Percentiles rank a stretch among this genome's conserved stretches.
These are phyloP conservation scores for Gandaritis pyraliata DNA, from an alignment of 2,888 invertebrate genomes.

Conservation along the genomic window DNA sequence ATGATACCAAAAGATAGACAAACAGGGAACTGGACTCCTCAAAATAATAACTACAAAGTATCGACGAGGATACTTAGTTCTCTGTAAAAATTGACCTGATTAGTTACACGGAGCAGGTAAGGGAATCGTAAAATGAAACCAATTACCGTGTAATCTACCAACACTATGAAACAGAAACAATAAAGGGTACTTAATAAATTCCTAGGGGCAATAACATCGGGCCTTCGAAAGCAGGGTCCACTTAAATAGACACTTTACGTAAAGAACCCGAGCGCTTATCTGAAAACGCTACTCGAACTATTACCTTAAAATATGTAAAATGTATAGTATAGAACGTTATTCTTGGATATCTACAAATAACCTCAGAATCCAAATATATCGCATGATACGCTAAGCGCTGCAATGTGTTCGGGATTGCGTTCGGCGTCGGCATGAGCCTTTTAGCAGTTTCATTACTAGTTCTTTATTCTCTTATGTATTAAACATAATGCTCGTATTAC, in stretches of 20 bases:
- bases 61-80: too few species aligned
- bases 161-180: slow-evolving; percentile 39
- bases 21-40: too few species aligned
- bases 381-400: too few species aligned
- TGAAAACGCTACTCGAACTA: slow-evolving; percentile 51
- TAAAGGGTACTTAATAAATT: slow-evolving; percentile 51
- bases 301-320: slow-evolving; percentile 33
- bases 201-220: slow-evolving; percentile 45
- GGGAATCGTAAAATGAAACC: slow-evolving; percentile 35
- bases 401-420: too few species aligned
- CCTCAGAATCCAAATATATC: background rate
- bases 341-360: background rate
- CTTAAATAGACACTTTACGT: slow-evolving; percentile 50
- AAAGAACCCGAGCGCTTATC: slow-evolving; percentile 47
- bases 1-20: too few species aligned
- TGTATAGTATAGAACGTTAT: background rate
- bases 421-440: background rate
- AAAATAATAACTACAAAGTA: too few species aligned
- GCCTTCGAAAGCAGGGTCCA: slow-evolving; percentile 45
- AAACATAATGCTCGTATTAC: slow-evolving; percentile 43
- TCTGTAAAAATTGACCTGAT: slow-evolving; percentile 3
- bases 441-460: slow-evolving; percentile 19
- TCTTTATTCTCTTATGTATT: slow-evolving; percentile 8
- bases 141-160: slow-evolving; percentile 40
- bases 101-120: slow-evolving; percentile 4